Conservation (phyloP, 2,797 vertebrate species). For the Spheniscus humboldti region DNA sequence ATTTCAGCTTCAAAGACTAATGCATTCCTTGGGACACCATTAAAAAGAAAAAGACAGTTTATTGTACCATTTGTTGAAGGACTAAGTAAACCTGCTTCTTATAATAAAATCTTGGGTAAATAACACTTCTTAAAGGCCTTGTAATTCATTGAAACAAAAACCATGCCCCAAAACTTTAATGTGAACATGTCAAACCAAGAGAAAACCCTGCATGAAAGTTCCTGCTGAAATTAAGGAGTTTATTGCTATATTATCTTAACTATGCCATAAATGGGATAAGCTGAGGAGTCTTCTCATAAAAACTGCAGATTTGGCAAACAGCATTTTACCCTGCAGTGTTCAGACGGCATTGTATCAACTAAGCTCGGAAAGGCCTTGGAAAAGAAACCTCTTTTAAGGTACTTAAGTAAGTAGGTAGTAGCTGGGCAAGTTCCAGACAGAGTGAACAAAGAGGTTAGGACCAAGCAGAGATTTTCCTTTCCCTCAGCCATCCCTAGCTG, state of each 20-base stretch:
- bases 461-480: neutral
- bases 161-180: neutral
- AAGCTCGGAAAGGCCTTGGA: neutral
- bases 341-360: neutral
- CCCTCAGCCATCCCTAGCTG: neutral
- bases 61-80: constrained; percentile 62
- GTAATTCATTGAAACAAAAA: neutral
- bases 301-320: neutral
- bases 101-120: constrained; percentile 33
- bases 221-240: neutral
- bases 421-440: neutral
- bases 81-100: constrained; percentile 45
- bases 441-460: neutral
- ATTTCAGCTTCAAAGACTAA: constrained; percentile 73
- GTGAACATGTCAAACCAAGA: neutral
- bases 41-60: constrained; percentile 47
- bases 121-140: neutral
- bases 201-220: neutral
- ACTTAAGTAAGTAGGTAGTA: neutral
- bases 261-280: neutral
- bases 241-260: neutral
- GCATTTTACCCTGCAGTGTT: neutral
- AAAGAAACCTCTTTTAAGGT: neutral
- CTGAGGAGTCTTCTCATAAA: neutral
- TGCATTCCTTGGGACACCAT: constrained; percentile 44